Evolutionary conservation across 2,888 invertebrate genomes (phyloP), one percentile per base, ranked within the genome.

Genomic region (Leptarthrus brevirostris): DNA sequence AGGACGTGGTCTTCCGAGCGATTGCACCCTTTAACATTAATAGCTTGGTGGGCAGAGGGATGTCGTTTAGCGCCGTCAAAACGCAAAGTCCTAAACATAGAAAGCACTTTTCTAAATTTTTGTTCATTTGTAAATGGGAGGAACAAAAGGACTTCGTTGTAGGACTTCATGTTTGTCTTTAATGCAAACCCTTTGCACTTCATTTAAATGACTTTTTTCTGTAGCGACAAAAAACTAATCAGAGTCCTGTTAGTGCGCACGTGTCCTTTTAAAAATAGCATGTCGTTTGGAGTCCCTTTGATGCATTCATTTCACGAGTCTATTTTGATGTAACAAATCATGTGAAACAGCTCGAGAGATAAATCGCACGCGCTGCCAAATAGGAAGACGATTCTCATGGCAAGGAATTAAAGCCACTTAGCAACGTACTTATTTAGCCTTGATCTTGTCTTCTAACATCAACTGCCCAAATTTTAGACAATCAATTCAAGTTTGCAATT

Each of bases 1-100:
- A 12, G 24, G 36, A 74, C 64, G 64, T 74, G 53, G 64, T 49
- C 72, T 74, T 74, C 74, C 72, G 54, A 58, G 34, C 72, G 72
- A 74, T 74, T 74, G 64, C 71, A 74, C 74, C 74, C 72, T 64
- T 74, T 14, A 66, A 36, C 36, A 34, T 58, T 6, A 58, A 58
- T 18, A 18, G 20, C 8, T 10, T 20, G 36, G 30, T 8, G 16
- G 20, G 16, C 34, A 36, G 36, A 58, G 36, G 58, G 58, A 18
- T 58, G 58, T 58, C 36, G 10, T 36, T 56, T 18, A 36, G 36
- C 36, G 36, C 36, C 22, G 36, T 58, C 36, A 58, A 58, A 58
- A 18, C 36, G 12, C 58, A 12, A 54, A 14, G 56, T 10, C 18
- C 56, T n/a, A n/a, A n/a, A n/a, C n/a, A 5, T 16, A 16, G 56